Base-by-base conservation (phyloP, 2,797 vertebrate species). In the Sorex maritimensis region DNA sequence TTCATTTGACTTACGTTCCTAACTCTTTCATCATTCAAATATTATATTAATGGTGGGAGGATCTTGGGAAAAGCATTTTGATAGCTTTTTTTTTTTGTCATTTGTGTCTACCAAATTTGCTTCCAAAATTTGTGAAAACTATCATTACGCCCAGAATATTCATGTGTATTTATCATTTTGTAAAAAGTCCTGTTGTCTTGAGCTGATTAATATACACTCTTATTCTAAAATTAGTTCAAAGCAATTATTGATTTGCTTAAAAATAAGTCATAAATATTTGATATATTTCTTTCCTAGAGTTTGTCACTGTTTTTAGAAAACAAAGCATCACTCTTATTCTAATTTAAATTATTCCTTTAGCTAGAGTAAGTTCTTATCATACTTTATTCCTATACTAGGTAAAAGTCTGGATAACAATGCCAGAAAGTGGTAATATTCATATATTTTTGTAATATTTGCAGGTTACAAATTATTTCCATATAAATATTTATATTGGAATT, bases 131-230 rank as follows among this genome's bases (percentile, higher is more conserved):
- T 79, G 0, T 13, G 6, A 55, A 87, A 55, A 1, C 26, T 95
- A 69, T 88, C 38, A 87, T 81, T 82, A 28, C 2, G 17, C 28
- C 68, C 41, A 46, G 15, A 86, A 72, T 74, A n/a, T 69, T 95
- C 30, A 82, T 86, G 92, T 92, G 80, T 52, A 84, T 63, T 78
- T 38, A 79, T 9, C 26, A 26, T 6, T 84, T 95, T 82, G 11
- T 30, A 85, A 81, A 91, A 92, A 94, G 49, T 11, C 17, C 26
- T 55, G 14, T 28, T 87, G 26, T 38, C 93, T 90, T 28, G 26
- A 88, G 58, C 10, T 81, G 68, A 92, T 67, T 93, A 87, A 88
- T 85, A 88, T 86, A 46, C 52, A 77, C 72, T 91, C 28, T 79
- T 79, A 90, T 71, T 88, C 9, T 87, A n/a, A 81, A 79, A 26